Evolutionary conservation across 2,797 vertebrate species (phyloP).

Genomic region (Smutsia gigantea): DNA sequence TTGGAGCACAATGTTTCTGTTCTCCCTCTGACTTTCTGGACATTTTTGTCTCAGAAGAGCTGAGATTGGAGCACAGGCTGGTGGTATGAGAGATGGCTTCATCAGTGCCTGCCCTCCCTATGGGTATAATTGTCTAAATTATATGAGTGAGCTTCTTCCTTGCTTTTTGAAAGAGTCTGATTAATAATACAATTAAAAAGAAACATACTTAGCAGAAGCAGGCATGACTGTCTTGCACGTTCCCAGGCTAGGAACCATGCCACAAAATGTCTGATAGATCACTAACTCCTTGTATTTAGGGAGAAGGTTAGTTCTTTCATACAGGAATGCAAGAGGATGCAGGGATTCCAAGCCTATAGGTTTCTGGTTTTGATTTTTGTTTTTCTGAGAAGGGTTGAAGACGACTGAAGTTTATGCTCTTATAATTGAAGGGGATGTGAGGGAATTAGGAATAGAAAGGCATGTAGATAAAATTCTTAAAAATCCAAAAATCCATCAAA

Average conservation of each 20-base stretch:
- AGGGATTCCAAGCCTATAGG: not conserved
- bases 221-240: not conserved
- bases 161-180: not conserved
- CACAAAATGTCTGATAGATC: not conserved
- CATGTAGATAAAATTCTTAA: not conserved
- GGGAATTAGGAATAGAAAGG: not conserved
- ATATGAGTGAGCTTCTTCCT: not conserved
- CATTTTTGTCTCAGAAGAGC: not conserved
- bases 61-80: not conserved
- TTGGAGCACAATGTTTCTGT: not conserved
- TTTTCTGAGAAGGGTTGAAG: not conserved
- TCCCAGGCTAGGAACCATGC: not conserved
- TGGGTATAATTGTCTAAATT: not conserved
- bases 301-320: not conserved
- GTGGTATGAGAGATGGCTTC: not conserved
- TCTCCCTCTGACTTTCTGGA: not conserved
- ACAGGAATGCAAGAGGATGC: not conserved
- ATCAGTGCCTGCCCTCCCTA: not conserved
- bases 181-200: not conserved
- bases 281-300: not conserved
- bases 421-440: not conserved
- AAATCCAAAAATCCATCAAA: not conserved
- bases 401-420: not conserved
- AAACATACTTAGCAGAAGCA: slow-evolving; percentile 24
- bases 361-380: not conserved